Evolutionary conservation across 2,888 invertebrate genomes (phyloP), one percentile per base, ranked within the genome.

Genomic region (Agrilus mali): DNA sequence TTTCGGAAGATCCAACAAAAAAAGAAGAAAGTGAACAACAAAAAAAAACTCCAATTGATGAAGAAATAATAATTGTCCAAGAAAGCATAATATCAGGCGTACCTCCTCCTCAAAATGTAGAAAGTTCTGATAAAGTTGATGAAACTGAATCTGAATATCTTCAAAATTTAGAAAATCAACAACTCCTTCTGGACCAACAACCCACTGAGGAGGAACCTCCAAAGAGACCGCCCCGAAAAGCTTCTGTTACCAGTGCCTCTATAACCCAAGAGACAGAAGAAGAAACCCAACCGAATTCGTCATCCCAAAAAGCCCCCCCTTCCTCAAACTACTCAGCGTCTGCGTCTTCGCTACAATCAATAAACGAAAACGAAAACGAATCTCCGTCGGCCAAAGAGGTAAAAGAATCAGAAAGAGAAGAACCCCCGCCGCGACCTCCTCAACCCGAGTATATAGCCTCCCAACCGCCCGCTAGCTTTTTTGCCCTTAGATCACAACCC

Each of bases 11-110:
- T 6, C 2, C 20, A 6, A 20, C 4, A 4, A 20, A 20, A 44
- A 37, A 33, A 41, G 44, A 50, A 12, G 48, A 31, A 27, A 43
- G 52, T 17, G 27, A 40, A 16, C 56, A 52, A 48, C 57, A 65
- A 61, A 65, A 66, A 63, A 66, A 63, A 65, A 65, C 64, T 61
- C 53, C 65, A 54, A 55, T 58, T 54, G 54, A 56, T 38, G 49
- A 48, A 22, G 65, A 68, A 41, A 70, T 71, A 32, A 67, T 68
- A 50, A 63, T 72, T 49, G 71, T n/a, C n/a, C n/a, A 71, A 16
- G 71, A 72, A n/a, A 67, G 69, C 7, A 70, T 42, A 14, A 45
- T 48, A 42, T 7, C 71, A 4, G 70, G 69, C 47, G 56, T 72
- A 38, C 66, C 69, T 36, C 66, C 69, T 36, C 71, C 74, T 1